Evolutionary conservation across 1,140 invertebrate genomes (phyloP), one percentile per base, ranked within the genome.

Genomic region (Papilio xuthus): DNA sequence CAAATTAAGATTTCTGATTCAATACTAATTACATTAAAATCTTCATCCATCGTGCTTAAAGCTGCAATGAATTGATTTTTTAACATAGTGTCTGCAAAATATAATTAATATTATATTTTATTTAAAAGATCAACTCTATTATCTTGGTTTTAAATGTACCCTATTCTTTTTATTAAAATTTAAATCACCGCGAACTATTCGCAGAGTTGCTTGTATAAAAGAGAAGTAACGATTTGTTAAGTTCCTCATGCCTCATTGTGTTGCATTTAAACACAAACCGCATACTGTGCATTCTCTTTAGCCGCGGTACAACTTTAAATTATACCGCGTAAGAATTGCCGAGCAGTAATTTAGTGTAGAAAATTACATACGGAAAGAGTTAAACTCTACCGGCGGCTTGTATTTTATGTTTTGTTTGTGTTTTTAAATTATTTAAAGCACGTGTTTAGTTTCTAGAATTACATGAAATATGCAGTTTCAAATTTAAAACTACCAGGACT

Each of bases 251-350:
- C 60, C 60, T 67, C 60, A 67, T 67, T 67, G 60, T 67, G 60
- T 67, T 67, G 60, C 60, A 67, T 67, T 67, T 67, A 67, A 67
- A 67, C 60, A 67, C 60, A 63, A 63, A 67, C 60, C 26, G 60
- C 60, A 67, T 67, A 67, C 60, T 28, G 60, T 23, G 60, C 26
- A 67, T 67, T 67, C 60, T 67, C 26, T 67, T 28, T 67, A 67
- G 12, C 26, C 60, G 60, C 60, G 26, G 60, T 6, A 67, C 60
- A 67, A 67, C 13, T 67, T 67, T 67, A 67, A 67, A 67, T 67
- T 28, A 67, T 67, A 67, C 60, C 60, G 26, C 60, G 60, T 13
- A 67, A 67, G 60, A 67, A 28, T 67, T 32, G 26, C 20, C 56
- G 56, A 60, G 56, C 56, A 26, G 20, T 60, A 4, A 26, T 60